phyloP scores from a whole-genome alignment of 2,113 vertebrate species.

The Neogobius melanostomus region DNA sequence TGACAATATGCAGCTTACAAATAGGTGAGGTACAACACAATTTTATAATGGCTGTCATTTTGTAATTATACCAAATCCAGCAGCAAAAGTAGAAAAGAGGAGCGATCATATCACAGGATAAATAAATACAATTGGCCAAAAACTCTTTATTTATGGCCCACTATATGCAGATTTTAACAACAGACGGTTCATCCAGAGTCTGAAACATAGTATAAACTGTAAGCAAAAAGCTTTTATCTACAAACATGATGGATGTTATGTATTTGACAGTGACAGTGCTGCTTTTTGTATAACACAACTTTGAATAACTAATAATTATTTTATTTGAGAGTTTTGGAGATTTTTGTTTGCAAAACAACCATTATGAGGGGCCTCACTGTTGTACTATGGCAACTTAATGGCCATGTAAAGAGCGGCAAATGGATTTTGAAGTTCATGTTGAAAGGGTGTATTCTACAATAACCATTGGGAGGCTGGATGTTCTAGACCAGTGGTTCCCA shows the following conservation, averaged over 20 bases:
- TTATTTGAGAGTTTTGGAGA: slow-evolving; percentile 5
- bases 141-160: not conserved
- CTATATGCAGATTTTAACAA: not conserved
- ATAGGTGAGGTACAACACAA: slow-evolving; percentile 56
- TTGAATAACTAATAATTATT: not conserved
- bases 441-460: too few species aligned
- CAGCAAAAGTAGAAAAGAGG: slow-evolving; percentile 26
- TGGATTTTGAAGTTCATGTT: too few species aligned
- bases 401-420: too few species aligned
- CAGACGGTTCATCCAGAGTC: slow-evolving; percentile 2
- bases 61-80: slow-evolving; percentile 1
- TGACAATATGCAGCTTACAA: slow-evolving; percentile 44
- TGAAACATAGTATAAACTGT: not conserved
- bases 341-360: not conserved
- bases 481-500: too few species aligned
- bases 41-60: slow-evolving; percentile 32
- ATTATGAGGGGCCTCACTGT: too few species aligned
- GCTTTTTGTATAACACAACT: slow-evolving; percentile 4
- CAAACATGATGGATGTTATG: not conserved
- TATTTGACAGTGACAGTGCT: not conserved
- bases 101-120: slow-evolving; percentile 59
- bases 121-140: slow-evolving; percentile 67
- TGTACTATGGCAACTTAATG: too few species aligned
- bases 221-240: not conserved
- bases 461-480: too few species aligned